Evolutionary conservation across 2,888 invertebrate species (phyloP), one percentile per base, ranked within the genome.

Genomic region (Zonitis immaculata): DNA sequence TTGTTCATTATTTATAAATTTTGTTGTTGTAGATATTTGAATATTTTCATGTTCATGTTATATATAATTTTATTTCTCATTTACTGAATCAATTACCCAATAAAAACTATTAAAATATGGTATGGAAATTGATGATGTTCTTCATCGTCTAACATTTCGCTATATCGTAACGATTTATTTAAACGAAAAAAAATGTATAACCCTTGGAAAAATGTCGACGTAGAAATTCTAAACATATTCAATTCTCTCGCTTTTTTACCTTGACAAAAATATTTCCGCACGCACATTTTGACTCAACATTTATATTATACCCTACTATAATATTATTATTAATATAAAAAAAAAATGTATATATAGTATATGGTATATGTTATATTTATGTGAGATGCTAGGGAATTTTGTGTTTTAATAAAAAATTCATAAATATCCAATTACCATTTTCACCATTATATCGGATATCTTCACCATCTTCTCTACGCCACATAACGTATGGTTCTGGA

Each of bases 401-500:
- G 56, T 52, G 51, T 51, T 51, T 49, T 59, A 59, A 62, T 62
- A 59, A 58, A 59, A n/a, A 58, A 54, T 52, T 60, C 60, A 61
- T 59, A 58, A 56, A 63, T 62, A 59, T 57, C 51, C 59, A 60
- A 62, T 80, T 79, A 91, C 92, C 92, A 70, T 84, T 86, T 74
- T 90, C 89, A n/a, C 91, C 91, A 69, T 91, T 91, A 76, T 91
- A 91, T 74, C 89, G 86, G 77, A 93, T 92, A 71, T 90, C 89
- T 67, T 88, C 87, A 52, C 91, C 91, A 69, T 94, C 93, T 76
- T 93, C 93, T 32, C 93, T 80, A 42, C 91, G 80, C 93, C 93
- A 94, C 88, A 92, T 92, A 63, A 94, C 92, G 74, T 91, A 92
- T 11, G 94, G 94, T 66, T 91, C 91, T 0, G 92, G 92, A 74